Percentiles rank a stretch among this genome's conserved stretches.
Conservation (phyloP, 2,113 vertebrate genomes). For the Octodon degus region DNA sequence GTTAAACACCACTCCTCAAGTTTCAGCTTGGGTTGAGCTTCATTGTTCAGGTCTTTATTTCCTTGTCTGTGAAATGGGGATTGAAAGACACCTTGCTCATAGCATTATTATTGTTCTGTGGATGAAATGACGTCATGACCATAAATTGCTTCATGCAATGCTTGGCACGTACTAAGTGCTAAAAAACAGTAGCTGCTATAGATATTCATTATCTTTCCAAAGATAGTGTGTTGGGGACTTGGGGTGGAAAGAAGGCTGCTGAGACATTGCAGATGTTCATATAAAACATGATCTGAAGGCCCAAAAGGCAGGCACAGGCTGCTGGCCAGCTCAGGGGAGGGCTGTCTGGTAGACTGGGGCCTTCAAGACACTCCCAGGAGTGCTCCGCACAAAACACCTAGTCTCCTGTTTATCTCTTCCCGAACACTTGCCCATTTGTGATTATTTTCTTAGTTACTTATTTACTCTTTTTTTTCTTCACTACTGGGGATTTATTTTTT, state of each 20-base stretch:
- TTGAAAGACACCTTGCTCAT: constrained; percentile 63
- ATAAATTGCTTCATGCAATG: constrained; percentile 70
- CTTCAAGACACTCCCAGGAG: not conserved
- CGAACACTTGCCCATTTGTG: not conserved
- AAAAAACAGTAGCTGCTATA: constrained; percentile 65
- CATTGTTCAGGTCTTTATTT: constrained; percentile 44
- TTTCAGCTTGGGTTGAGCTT: not conserved
- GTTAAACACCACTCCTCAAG: not conserved
- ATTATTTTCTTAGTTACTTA: constrained; percentile 11
- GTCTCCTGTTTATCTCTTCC: not conserved
- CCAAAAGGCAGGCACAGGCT: not conserved
- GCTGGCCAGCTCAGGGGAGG: not conserved
- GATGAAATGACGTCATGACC: constrained; percentile 72
- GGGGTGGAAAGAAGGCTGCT: constrained; percentile 45
- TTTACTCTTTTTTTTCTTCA: not conserved
- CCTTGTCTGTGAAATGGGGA: constrained; percentile 75
- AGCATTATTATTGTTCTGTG: constrained; percentile 54
- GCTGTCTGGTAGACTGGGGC: not conserved
- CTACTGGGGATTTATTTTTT: not conserved
- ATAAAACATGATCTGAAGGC: constrained; percentile 13
- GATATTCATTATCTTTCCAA: constrained; percentile 76
- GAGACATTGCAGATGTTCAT: constrained; percentile 57
- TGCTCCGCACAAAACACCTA: not conserved
- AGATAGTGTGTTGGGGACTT: constrained; percentile 57
- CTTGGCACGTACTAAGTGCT: constrained; percentile 74